Conservation (phyloP, 2,888 invertebrate genomes). For the Mesoligia furuncula region DNA sequence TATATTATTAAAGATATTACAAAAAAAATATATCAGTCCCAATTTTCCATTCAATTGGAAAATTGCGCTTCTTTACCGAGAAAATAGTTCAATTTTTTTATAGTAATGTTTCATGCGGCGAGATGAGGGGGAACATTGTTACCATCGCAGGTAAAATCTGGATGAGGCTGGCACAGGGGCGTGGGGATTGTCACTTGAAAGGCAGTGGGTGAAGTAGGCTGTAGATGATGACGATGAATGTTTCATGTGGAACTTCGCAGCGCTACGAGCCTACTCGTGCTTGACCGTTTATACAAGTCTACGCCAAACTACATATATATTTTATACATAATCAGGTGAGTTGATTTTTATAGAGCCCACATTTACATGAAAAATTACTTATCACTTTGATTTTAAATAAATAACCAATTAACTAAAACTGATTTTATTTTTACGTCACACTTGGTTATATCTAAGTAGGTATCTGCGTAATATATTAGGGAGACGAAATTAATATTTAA, state of each 20-base stretch:
- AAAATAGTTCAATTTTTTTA: neutral
- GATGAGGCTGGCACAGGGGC: neutral
- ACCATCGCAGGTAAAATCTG: neutral
- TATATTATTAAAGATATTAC: neutral
- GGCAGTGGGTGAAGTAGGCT: neutral
- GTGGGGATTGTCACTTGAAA: neutral
- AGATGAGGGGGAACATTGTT: too few relatives aligned
- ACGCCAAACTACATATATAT: conserved; percentile 11
- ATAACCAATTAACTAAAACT: conserved; percentile 46
- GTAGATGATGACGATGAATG: neutral
- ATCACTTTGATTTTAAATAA: conserved; percentile 58
- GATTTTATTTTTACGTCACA: conserved; percentile 41
- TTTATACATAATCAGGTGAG: conserved; percentile 35
- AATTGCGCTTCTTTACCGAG: too few relatives aligned
- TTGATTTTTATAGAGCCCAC: conserved; percentile 49
- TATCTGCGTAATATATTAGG: conserved; percentile 32
- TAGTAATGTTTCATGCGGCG: too few relatives aligned
- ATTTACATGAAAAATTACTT: conserved; percentile 61
- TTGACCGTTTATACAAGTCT: conserved; percentile 10
- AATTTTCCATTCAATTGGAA: neutral
- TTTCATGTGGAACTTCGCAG: conserved; percentile 8
- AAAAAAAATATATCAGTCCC: neutral
- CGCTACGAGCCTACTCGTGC: neutral
- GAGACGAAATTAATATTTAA: conserved; percentile 19
- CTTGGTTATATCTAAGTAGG: conserved; percentile 25